These are phyloP conservation scores for Laothoe populi DNA, from an alignment of 2,888 invertebrate species.

Conservation along the genomic window DNA sequence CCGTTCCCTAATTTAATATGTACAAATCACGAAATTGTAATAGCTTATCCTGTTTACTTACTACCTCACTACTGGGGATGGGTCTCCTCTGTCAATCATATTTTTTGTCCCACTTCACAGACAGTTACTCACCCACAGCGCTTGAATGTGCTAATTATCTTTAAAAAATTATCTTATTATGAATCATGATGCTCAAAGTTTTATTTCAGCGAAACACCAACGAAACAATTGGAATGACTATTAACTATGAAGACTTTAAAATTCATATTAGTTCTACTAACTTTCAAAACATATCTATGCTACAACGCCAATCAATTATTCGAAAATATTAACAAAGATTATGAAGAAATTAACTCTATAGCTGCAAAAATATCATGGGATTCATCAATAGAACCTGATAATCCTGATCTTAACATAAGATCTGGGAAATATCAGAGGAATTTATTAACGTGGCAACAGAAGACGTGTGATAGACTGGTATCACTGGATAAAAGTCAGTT, in stretches of 20 bases:
- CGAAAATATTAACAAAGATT: slow-evolving; percentile 60
- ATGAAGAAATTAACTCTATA: slow-evolving; percentile 57
- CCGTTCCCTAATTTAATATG: too few species aligned
- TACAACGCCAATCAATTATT: slow-evolving; percentile 52
- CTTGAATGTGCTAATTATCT: too few species aligned
- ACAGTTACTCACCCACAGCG: too few species aligned
- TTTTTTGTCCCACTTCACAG: neutral
- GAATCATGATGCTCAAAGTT: neutral
- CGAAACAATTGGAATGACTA: neutral
- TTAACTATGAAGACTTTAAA: slow-evolving; percentile 30
- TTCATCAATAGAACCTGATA: slow-evolving; percentile 58
- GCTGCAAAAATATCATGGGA: slow-evolving; percentile 73
- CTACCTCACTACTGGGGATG: too few species aligned
- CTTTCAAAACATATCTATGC: slow-evolving; percentile 38
- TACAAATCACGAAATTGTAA: too few species aligned
- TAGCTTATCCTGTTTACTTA: too few species aligned
- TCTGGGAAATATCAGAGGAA: slow-evolving; percentile 56
- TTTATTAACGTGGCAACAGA: slow-evolving; percentile 62
- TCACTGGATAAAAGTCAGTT: slow-evolving; percentile 48
- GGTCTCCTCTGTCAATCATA: too few species aligned
- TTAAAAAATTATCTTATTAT: too few species aligned
- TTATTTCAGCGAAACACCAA: neutral
- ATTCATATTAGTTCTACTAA: slow-evolving; percentile 33
- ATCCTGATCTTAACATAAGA: slow-evolving; percentile 48
- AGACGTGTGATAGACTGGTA: slow-evolving; percentile 54